A percentile compares a stretch with the other conserved stretches of the same genome.
phyloP scores from a whole-genome alignment of 2,113 vertebrate genomes.

The Trogon surrucura region DNA sequence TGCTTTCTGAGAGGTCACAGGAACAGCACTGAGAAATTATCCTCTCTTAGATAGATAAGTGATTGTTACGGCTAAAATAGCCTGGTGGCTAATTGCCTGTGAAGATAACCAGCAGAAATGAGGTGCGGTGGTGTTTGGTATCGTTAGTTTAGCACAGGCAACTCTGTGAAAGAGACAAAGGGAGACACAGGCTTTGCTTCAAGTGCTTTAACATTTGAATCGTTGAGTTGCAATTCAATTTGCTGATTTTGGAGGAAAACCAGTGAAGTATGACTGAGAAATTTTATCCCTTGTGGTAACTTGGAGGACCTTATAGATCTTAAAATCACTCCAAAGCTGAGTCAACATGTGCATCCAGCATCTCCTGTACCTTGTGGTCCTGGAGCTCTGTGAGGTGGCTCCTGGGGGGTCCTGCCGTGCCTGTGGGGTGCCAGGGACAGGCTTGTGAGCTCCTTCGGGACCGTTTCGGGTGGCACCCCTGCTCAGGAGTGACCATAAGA shows the following conservation, averaged over 20 bases:
- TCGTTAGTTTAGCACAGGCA: not conserved
- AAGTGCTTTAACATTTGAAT: not conserved
- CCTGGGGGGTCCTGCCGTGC: not conserved
- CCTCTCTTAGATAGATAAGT: not conserved
- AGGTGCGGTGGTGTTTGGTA: not conserved
- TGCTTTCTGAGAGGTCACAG: not conserved
- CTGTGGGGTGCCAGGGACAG: not conserved
- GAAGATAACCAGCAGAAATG: not conserved
- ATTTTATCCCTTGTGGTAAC: not conserved
- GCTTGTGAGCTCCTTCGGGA: not conserved
- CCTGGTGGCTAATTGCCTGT: not conserved
- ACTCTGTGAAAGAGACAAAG: not conserved
- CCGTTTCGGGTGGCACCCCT: fast-evolving
- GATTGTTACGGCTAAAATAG: not conserved
- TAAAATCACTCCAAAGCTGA: not conserved
- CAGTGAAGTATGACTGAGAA: not conserved
- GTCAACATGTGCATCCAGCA: fast-evolving
- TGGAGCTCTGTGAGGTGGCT: fast-evolving
- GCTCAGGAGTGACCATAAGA: not conserved
- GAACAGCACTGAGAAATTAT: not conserved
- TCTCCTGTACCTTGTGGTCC: not conserved
- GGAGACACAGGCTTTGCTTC: not conserved
- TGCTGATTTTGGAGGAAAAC: not conserved
- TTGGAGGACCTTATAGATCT: not conserved
- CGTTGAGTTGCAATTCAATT: not conserved